Percentiles rank a stretch among this genome's conserved stretches.
phyloP scores from a whole-genome alignment of 1,140 invertebrate genomes.

The Drosophila suzukii region DNA sequence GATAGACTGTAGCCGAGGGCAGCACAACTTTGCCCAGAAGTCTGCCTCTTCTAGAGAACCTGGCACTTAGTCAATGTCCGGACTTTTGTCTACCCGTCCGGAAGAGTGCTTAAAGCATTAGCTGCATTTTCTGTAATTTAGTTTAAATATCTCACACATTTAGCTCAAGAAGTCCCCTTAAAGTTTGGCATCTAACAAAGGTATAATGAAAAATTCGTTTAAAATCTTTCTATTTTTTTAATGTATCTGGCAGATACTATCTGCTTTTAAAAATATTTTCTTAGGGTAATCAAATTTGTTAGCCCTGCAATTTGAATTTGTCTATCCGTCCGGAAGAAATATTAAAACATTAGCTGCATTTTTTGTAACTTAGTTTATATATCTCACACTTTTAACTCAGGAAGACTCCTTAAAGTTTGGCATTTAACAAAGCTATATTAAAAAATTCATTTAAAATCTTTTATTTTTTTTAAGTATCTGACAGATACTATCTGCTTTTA shows the following conservation, averaged over 20 bases:
- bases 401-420: no score
- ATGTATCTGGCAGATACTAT: no score
- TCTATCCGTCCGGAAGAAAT: background rate
- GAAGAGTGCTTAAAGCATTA: constrained; percentile 4
- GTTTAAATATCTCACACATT: background rate
- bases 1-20: constrained; percentile 19
- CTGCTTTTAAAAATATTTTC: no score
- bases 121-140: background rate
- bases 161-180: background rate
- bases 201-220: no score
- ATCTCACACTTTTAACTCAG: background rate
- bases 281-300: background rate
- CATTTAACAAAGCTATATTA: no score
- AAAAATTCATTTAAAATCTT: no score
- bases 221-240: no score
- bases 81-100: background rate
- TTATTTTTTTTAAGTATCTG: no score
- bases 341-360: constrained; percentile 1
- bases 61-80: constrained; percentile 16
- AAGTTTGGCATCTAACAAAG: no score
- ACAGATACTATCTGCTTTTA: no score
- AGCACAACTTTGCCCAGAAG: constrained; percentile 24
- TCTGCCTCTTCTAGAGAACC: background rate
- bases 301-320: constrained; percentile 2
- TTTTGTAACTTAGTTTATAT: background rate